Evolutionary conservation across 2,888 invertebrate species (phyloP).

Genomic region (Scaptomyza reducta): DNA sequence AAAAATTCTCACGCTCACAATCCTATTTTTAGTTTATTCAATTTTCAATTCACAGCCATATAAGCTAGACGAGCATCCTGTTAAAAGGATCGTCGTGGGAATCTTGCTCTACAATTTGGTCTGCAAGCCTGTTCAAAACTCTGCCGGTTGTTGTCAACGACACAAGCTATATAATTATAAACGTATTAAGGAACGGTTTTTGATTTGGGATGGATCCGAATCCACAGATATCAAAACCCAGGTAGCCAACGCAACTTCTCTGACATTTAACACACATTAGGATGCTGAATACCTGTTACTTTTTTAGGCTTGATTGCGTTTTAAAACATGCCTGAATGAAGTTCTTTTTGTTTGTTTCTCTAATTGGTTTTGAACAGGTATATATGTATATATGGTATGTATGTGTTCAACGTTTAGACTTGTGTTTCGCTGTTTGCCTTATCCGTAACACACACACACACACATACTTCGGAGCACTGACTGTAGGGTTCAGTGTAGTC

Average conservation of each 20-base stretch:
- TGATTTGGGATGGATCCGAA: too few relatives aligned
- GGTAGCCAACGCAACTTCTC: slow-evolving; percentile 11
- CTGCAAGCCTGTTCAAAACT: slow-evolving; percentile 63
- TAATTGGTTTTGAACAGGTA: slow-evolving; percentile 39
- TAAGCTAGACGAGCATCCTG: slow-evolving; percentile 12
- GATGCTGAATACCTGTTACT: slow-evolving; percentile 55
- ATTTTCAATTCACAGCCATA: slow-evolving; percentile 15
- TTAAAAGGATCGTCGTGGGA: slow-evolving; percentile 37
- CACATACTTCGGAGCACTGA: too few relatives aligned
- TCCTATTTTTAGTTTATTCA: slow-evolving; percentile 39
- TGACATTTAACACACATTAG: neutral
- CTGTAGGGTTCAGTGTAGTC: too few relatives aligned
- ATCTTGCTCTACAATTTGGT: slow-evolving; percentile 17
- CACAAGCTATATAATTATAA: too few relatives aligned
- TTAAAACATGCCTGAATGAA: slow-evolving; percentile 64
- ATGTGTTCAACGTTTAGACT: too few relatives aligned
- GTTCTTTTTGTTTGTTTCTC: slow-evolving; percentile 36
- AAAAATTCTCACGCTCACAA: slow-evolving; percentile 67
- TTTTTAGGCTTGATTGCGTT: slow-evolving; percentile 64
- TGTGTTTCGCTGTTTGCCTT: too few relatives aligned
- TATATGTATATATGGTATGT: too few relatives aligned
- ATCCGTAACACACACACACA: too few relatives aligned
- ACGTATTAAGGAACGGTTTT: too few relatives aligned
- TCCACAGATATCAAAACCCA: slow-evolving; percentile 7
- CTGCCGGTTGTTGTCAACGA: slow-evolving; percentile 25